Percentiles rank a stretch among this genome's conserved stretches.
These are phyloP conservation scores for Typhlichthys subterraneus DNA, from an alignment of 2,797 vertebrate species.

Conservation along the genomic window DNA sequence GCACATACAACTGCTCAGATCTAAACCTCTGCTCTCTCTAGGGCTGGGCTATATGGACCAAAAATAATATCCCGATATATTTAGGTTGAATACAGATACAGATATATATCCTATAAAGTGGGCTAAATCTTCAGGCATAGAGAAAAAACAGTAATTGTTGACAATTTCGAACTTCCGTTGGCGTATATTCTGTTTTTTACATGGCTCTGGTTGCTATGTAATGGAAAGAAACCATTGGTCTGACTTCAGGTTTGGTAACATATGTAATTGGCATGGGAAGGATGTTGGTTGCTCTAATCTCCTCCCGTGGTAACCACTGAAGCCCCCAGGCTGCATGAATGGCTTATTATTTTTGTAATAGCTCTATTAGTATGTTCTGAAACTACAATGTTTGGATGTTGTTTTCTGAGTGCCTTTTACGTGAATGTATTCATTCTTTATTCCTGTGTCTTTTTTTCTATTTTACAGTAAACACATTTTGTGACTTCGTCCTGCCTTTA, in stretches of 20 bases:
- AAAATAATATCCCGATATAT: too few relatives aligned
- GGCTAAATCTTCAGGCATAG: too few relatives aligned
- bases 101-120: too few relatives aligned
- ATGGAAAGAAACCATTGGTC: neutral
- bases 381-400: slow-evolving; percentile 42
- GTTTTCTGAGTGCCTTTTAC: slow-evolving; percentile 45
- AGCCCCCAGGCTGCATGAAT: slow-evolving; percentile 52
- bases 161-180: too few relatives aligned
- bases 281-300: slow-evolving; percentile 45
- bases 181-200: too few relatives aligned
- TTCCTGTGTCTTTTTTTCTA: slow-evolving; percentile 48
- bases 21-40: too few relatives aligned
- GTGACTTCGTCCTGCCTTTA: slow-evolving; percentile 65
- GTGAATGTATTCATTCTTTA: slow-evolving; percentile 51
- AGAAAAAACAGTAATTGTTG: too few relatives aligned
- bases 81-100: too few relatives aligned
- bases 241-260: slow-evolving; percentile 29
- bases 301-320: slow-evolving; percentile 47
- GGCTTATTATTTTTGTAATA: slow-evolving; percentile 23
- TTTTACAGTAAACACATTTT: slow-evolving; percentile 68
- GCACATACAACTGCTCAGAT: too few relatives aligned
- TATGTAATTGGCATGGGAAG: slow-evolving; percentile 47
- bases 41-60: too few relatives aligned
- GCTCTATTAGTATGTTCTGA: slow-evolving; percentile 22
- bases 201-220: slow-evolving; percentile 1